phyloP scores from a whole-genome alignment of 2,797 vertebrate genomes.

The Bradypodion ventrale region DNA sequence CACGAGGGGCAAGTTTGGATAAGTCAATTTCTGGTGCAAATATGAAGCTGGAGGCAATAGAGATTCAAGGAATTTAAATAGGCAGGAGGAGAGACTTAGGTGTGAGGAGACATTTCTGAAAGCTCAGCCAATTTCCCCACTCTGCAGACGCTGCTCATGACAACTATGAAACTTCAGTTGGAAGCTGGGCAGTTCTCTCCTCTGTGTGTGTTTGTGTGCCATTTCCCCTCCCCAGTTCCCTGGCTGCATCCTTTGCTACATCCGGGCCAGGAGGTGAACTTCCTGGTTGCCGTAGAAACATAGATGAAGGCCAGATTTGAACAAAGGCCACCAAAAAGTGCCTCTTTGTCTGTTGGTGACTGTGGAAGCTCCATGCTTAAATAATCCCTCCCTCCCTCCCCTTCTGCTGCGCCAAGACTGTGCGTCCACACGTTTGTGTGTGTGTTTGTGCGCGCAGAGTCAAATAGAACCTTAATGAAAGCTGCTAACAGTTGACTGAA shows the following conservation, averaged over 20 bases:
- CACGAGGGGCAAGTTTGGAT: neutral
- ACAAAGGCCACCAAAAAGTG: slow-evolving; percentile 48
- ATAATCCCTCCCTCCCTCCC: neutral
- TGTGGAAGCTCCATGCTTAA: neutral
- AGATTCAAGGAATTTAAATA: neutral
- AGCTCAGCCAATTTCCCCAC: neutral
- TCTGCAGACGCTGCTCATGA: neutral
- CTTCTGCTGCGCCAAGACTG: neutral
- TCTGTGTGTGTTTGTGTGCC: fast-evolving
- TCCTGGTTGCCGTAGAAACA: slow-evolving; percentile 62
- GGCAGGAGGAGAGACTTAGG: neutral
- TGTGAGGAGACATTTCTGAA: neutral
- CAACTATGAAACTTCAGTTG: slow-evolving; percentile 21
- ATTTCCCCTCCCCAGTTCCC: neutral
- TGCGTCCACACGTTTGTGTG: neutral
- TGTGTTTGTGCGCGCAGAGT: neutral
- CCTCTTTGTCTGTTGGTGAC: slow-evolving; percentile 25
- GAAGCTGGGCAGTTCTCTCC: slow-evolving; percentile 19
- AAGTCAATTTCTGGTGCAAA: slow-evolving; percentile 2
- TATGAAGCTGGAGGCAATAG: neutral
- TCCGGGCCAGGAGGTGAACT: slow-evolving; percentile 44
- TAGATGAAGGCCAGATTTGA: slow-evolving; percentile 58
- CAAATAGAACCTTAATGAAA: slow-evolving; percentile 22
- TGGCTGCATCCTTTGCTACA: slow-evolving; percentile 27
- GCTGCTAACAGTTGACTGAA: neutral